Evolutionary conservation across 2,113 vertebrate species (phyloP).

Genomic region (Tragulus kanchil): DNA sequence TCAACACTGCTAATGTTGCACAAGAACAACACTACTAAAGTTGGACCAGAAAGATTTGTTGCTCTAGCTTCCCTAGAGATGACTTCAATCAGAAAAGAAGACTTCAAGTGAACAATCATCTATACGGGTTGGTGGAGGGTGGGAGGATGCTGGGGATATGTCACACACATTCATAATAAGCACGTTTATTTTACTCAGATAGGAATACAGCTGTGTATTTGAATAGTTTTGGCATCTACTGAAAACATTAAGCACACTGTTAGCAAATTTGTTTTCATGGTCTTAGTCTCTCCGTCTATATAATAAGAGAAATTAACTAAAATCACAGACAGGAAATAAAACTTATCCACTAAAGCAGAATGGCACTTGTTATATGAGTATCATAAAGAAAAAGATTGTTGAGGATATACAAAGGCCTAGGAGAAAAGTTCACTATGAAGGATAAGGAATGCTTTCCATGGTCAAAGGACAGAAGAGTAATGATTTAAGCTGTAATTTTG

Average conservation of each 20-base stretch:
- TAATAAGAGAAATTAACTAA: constrained; percentile 31
- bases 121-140: not conserved
- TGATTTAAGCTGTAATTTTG: not conserved
- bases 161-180: not conserved
- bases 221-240: not conserved
- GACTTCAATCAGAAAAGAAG: not conserved
- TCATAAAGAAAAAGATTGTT: not conserved
- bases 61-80: not conserved
- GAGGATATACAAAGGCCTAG: not conserved
- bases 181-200: not conserved
- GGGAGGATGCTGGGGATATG: fast-evolving
- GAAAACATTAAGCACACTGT: not conserved
- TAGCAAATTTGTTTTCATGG: not conserved
- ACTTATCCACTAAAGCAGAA: not conserved
- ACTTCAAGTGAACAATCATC: not conserved
- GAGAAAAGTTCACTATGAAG: not conserved
- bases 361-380: not conserved
- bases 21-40: not conserved
- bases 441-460: not conserved
- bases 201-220: not conserved
- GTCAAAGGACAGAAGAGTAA: not conserved
- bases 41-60: not conserved
- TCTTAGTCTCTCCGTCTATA: constrained; percentile 33
- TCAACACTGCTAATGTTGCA: not conserved
- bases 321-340: constrained; percentile 1